phyloP scores from a whole-genome alignment of 2,888 invertebrate species.

The Zootermopsis nevadensis region DNA sequence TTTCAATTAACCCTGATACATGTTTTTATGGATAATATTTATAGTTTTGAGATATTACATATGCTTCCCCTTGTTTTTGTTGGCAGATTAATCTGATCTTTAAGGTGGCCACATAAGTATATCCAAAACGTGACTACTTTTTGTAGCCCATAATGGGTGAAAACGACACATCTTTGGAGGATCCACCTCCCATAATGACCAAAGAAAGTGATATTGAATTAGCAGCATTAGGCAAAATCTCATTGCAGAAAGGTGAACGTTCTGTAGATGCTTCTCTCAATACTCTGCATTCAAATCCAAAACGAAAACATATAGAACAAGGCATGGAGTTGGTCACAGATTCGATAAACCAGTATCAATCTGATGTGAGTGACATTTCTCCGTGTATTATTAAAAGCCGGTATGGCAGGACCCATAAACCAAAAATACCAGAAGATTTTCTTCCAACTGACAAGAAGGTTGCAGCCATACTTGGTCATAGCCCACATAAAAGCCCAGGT shows the following conservation, averaged over 20 bases:
- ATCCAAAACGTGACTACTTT: neutral
- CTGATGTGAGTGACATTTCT: neutral
- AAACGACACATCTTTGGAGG: conserved; percentile 3
- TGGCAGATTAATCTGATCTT: neutral
- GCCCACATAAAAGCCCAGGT: conserved; percentile 48
- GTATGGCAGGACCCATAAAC: conserved; percentile 70
- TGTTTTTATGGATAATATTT: no score
- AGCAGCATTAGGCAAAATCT: neutral
- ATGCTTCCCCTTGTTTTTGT: neutral
- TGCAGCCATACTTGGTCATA: conserved; percentile 53
- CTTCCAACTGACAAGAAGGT: conserved; percentile 62
- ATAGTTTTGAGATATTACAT: neutral
- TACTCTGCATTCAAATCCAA: neutral
- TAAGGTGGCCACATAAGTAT: neutral
- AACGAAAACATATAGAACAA: neutral
- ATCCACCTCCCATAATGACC: neutral
- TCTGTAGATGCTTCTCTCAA: neutral
- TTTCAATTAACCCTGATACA: no score
- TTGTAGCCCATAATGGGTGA: conserved; percentile 1
- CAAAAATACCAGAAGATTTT: conserved; percentile 65
- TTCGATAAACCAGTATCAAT: neutral
- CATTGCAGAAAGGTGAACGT: neutral
- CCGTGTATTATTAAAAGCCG: conserved; percentile 63
- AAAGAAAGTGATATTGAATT: neutral
- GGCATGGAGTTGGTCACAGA: neutral